Percentiles rank a stretch among this genome's conserved stretches.
Evolutionary conservation across 1,140 invertebrate genomes (phyloP).

Genomic region (Coptotermes formosanus): DNA sequence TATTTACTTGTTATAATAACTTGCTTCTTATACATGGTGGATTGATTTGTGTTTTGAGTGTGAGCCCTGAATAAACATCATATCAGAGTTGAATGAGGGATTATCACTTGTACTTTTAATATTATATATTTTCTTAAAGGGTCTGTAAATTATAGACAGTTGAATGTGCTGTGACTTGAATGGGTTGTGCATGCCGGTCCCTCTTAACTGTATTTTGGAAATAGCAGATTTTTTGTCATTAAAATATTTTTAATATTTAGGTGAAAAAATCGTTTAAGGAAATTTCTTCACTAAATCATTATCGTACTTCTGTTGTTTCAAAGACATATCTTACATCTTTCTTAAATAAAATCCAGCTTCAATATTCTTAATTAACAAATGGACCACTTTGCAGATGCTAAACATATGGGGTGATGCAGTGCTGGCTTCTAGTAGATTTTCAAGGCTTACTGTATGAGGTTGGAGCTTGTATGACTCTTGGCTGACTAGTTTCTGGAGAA

Average conservation of each 20-base stretch:
- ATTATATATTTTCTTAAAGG: neutral
- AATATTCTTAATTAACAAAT: neutral
- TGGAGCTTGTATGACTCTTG: slow-evolving; percentile 14
- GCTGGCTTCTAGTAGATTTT: slow-evolving; percentile 11
- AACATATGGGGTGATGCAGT: slow-evolving; percentile 14
- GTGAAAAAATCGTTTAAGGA: neutral
- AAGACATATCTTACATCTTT: neutral
- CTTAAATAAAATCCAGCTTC: neutral
- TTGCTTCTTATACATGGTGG: no score
- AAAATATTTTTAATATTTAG: neutral
- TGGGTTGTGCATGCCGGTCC: neutral
- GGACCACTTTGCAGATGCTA: slow-evolving; percentile 8
- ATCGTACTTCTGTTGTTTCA: neutral
- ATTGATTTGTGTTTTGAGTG: no score
- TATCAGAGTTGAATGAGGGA: no score
- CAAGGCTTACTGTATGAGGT: slow-evolving; percentile 15
- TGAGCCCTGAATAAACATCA: no score
- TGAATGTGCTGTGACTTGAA: neutral
- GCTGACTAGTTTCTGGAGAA: slow-evolving; percentile 18
- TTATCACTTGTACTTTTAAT: no score
- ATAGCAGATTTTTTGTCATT: neutral
- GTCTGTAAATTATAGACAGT: slow-evolving; percentile 9
- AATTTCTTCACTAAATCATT: neutral
- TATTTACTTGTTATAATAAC: no score
- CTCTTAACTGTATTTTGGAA: neutral